These are phyloP conservation scores for Archips xylosteana DNA, from an alignment of 2,888 invertebrate species.

Conservation along the genomic window DNA sequence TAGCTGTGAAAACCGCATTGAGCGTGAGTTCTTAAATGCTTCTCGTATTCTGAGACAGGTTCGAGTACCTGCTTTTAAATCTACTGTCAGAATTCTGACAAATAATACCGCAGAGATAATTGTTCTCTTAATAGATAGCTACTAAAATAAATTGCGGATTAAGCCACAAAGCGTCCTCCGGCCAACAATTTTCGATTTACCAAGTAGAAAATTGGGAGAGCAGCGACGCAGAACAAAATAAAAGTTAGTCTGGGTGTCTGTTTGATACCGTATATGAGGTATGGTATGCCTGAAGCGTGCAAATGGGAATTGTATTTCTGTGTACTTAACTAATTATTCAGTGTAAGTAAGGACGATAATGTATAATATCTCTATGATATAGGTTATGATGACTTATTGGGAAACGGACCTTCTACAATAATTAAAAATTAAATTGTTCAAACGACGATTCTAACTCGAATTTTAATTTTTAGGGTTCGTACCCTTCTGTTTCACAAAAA, in stretches of 20 bases:
- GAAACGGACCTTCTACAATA: no score
- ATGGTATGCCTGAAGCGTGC: not conserved
- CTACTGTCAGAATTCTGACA: conserved; percentile 28
- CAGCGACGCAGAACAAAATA: conserved; percentile 54
- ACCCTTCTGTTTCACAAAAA: no score
- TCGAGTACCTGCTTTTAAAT: conserved; percentile 18
- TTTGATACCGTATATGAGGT: not conserved
- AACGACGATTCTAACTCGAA: no score
- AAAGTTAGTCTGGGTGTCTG: conserved; percentile 48
- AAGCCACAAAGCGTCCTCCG: conserved; percentile 48
- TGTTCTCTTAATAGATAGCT: conserved; percentile 37
- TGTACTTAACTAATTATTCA: no score
- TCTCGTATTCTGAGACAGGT: not conserved
- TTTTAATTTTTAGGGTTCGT: no score
- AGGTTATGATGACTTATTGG: no score
- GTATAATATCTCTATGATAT: no score
- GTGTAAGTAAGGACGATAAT: no score
- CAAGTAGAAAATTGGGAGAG: conserved; percentile 55
- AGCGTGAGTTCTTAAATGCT: not conserved
- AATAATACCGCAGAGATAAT: conserved; percentile 37
- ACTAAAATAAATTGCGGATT: conserved; percentile 54
- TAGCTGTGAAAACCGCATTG: not conserved
- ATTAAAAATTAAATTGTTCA: no score
- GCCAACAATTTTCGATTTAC: conserved; percentile 53
- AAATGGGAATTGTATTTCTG: not conserved